phyloP scores from a whole-genome alignment of 2,888 invertebrate species.

The Macropis europaea region DNA sequence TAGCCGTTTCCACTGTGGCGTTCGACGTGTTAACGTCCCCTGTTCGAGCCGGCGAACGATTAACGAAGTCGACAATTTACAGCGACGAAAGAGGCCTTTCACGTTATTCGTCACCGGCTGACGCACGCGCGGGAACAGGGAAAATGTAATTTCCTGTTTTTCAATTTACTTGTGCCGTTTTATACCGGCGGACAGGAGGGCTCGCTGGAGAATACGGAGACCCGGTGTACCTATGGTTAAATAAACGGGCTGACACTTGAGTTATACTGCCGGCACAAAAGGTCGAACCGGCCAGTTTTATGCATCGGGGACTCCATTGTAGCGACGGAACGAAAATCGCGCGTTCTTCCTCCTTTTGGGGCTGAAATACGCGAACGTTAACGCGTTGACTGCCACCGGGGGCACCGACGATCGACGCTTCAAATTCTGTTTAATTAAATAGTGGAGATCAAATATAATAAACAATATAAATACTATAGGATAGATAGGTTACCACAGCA shows the following conservation, averaged over 20 bases:
- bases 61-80: constrained; percentile 41
- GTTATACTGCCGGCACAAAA: constrained; percentile 47
- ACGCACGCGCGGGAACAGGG: constrained; percentile 47
- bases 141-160: constrained; percentile 72
- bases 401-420: too few relatives aligned
- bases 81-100: not conserved
- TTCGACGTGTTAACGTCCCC: too few relatives aligned
- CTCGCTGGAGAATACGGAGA: constrained; percentile 32
- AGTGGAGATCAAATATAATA: too few relatives aligned
- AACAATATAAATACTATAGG: too few relatives aligned
- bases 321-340: constrained; percentile 16
- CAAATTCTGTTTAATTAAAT: too few relatives aligned
- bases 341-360: not conserved
- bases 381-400: too few relatives aligned
- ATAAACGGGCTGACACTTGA: constrained; percentile 49
- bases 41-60: constrained; percentile 28
- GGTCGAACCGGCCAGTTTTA: constrained; percentile 43
- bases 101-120: constrained; percentile 50
- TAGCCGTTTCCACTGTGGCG: too few relatives aligned
- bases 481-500: too few relatives aligned
- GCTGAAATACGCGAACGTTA: not conserved
- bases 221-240: constrained; percentile 40
- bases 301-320: constrained; percentile 45
- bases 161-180: constrained; percentile 70
- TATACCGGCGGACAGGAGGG: constrained; percentile 9